Evolutionary conservation across 1,140 invertebrate species (phyloP), one percentile per base, ranked within the genome.

Genomic region (Hypothenemus hampei): DNA sequence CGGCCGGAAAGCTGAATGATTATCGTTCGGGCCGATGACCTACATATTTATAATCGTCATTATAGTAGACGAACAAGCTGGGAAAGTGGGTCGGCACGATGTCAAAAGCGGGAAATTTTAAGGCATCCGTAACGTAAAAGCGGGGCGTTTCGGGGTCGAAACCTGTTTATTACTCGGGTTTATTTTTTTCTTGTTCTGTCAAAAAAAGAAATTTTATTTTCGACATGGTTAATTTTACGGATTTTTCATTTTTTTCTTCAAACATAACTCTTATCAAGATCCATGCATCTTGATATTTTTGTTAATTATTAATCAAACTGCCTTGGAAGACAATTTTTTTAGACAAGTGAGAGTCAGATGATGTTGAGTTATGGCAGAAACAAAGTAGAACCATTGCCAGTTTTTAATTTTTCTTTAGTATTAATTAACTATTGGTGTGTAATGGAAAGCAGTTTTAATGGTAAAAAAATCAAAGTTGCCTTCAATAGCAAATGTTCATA

Each of bases 21-120:
- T n/a, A n/a, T n/a, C n/a, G n/a, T n/a, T n/a, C n/a, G 29, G 41
- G 51, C 41, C 51, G 41, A 46, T 46, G 51, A 45, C 51, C 51
- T 21, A 54, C 46, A 35, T 54, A 54, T 18, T 45, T 31, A 35
- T 3, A 20, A 36, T 54, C 41, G 51, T 54, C 45, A n/a, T n/a
- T n/a, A n/a, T n/a, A n/a, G n/a, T n/a, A n/a, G n/a, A n/a, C n/a
- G n/a, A n/a, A n/a, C n/a, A n/a, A n/a, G n/a, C n/a, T 31, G 41
- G 26, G 31, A 54, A 54, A 54, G 20, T 54, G 41, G 51, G 51
- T 46, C 51, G 26, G 26, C 43, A 43, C 16, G 43, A 18, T 35
- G n/a, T n/a, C n/a, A n/a, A 39, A 29, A 44, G 50, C 41, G 51
- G 31, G 40, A 43, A 43, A 37, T 46, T 24, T 29, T 46, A 46